Evolutionary conservation across 2,113 vertebrate genomes (phyloP), one percentile per base, ranked within the genome.

Genomic region (Ellobius talpinus): DNA sequence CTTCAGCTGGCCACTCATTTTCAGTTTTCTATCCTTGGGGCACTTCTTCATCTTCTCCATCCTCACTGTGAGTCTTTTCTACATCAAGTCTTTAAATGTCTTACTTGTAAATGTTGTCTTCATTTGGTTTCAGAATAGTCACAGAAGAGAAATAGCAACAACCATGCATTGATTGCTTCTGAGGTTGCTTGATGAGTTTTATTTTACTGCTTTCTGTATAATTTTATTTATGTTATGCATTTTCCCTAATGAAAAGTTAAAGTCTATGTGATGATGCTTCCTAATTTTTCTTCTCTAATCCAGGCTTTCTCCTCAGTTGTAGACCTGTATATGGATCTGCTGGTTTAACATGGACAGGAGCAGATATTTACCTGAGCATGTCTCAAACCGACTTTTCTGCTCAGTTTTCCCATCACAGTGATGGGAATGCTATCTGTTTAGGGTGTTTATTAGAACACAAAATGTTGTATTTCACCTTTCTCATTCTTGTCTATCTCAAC

Each of bases 201-300:
- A 31, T 78, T 87, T 7, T 74, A 45, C 36, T 42, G 1, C 63
- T 70, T 79, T 91, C 55, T 91, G 23, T 74, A 29, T 78, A 21
- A 6, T 92, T 95, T 95, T 85, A 39, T n/a, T 42, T 52, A 13
- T 55, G 52, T 85, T 92, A 89, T 21, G 65, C 66, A 52, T 84
- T 91, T 90, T 79, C 76, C 79, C 7, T 89, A 65, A 66, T 65
- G 52, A 58, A 61, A 93, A 68, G 19, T 58, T 68, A 73, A 52
- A 63, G 4, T 58, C n/a, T 73, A 3, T 47, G 7, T 47, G 42
- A 29, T 14, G 12, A 42, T 55, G 65, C 74, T 11, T 17, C 36
- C 36, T 26, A 42, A 5, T 63, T 87, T 86, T 84, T 89, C 9
- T 7, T 73, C 42, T 74, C 31, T 39, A 91, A 33, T 79, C n/a